These are phyloP conservation scores for Amphilophus citrinellus DNA, from an alignment of 2,113 vertebrate species.

Conservation along the genomic window DNA sequence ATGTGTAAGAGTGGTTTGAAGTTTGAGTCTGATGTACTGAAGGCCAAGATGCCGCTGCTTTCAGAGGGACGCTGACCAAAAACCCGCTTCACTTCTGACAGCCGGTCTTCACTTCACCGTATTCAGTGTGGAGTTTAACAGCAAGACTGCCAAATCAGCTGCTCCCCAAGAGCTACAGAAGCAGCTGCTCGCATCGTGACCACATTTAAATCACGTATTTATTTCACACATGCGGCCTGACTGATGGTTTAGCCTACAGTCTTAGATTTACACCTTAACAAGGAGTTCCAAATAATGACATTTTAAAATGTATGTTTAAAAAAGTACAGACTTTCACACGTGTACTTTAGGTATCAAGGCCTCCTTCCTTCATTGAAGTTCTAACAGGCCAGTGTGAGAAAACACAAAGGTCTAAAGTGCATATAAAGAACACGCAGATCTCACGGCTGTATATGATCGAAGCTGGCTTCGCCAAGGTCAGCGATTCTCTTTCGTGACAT, in stretches of 20 bases:
- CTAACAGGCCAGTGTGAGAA: not conserved
- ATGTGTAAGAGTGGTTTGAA: not conserved
- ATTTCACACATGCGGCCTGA: not conserved
- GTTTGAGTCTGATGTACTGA: too few species aligned
- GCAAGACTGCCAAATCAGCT: too few species aligned
- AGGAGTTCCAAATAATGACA: not conserved
- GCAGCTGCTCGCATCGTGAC: too few species aligned
- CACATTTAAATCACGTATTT: not conserved
- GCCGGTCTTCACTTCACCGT: too few species aligned
- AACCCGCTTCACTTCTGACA: not conserved
- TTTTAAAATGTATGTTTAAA: fast-evolving
- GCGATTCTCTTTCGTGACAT: not conserved
- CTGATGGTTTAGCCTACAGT: not conserved
- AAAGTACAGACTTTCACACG: fast-evolving
- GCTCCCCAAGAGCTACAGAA: not conserved
- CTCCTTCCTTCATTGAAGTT: not conserved
- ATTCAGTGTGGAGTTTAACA: not conserved
- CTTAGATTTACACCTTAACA: not conserved
- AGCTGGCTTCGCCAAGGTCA: not conserved
- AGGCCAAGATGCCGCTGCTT: too few species aligned
- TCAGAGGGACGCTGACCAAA: too few species aligned
- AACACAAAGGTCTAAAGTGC: not conserved
- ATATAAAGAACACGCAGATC: not conserved
- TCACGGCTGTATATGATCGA: not conserved
- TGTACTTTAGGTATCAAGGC: too few species aligned